Evolutionary conservation across 2,113 vertebrate genomes (phyloP), one percentile per base, ranked within the genome.

Genomic region (Archilochus colubris): DNA sequence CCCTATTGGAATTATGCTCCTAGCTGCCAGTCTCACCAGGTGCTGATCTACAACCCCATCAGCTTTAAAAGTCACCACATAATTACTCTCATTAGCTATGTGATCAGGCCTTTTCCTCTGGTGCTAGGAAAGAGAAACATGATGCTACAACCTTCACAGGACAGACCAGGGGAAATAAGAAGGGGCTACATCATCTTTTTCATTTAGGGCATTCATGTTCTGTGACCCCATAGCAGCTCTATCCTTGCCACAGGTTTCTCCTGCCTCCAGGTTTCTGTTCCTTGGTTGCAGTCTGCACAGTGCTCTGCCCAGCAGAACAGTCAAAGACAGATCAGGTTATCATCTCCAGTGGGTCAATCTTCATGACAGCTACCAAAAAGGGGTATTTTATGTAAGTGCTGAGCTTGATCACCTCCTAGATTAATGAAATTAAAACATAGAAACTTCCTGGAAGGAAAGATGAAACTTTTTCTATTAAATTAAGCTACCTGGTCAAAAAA

Each of bases 381-480:
- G 74, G 33, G 30, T 46, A 36, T 78, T 86, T 30, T 64, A 2
- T 20, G 30, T 38, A 76, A 78, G 40, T 73, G 44, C 14, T 83
- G 75, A 54, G 80, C 50, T 83, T 43, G 48, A 69, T 80, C 63
- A 72, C 40, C 30, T 81, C 33, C 69, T 55, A 57, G 78, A 89
- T 44, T 68, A 86, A 82, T 14, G 14, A 91, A 94, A 93, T 88
- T 58, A 89, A 87, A 95, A 61, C 78, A 70, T 40, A 89, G 64
- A 85, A 73, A 70, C 44, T 88, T 31, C 24, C 50, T 86, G 62
- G 72, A 70, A 91, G 22, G n/a, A 12, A 82, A 81, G 44, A 82
- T 81, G 68, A 78, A 94, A 63, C 18, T 81, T 86, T 46, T 95
- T 68, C 62, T 86, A 25, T 87, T 70, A 85, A 80, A 94, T 82